Base-by-base conservation (phyloP, 2,888 invertebrate genomes). In the Brachylomia viminalis region DNA sequence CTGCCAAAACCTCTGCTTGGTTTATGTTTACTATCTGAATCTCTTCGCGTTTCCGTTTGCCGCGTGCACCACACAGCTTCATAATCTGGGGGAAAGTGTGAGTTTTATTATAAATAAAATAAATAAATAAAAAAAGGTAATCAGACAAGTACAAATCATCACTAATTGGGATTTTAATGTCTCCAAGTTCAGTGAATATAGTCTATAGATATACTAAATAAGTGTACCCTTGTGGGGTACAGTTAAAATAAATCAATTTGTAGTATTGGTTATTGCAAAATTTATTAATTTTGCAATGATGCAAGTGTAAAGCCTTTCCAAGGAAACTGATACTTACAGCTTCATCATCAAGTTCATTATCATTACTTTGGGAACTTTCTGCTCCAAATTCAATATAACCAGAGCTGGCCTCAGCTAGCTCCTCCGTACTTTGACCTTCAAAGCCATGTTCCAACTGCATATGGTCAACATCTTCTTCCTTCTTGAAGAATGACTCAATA, bases 21-120 rank as follows among this genome's bases (percentile, higher is more conserved):
- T 98, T 98, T 2, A 99, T 98, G 90, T 99, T 98, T 27, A 99
- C 98, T 73, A 99, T 97, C 89, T 98, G 97, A 69, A 98, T 97
- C 72, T 97, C 97, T 87, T 97, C 97, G 52, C 97, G 96, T 79
- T 97, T 97, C 3, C 97, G 97, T 87, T 98, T 97, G 2, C 97
- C 97, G 49, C 97, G 96, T 33, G 97, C 93, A 0, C 98, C 98
- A 83, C 98, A 97, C 20, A 98, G 93, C 80, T 98, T 97, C 85
- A 97, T 96, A 84, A 98, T 97, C 97, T 97, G 42, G 2, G 10
- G 7, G 10, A 3, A 59, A 47, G 52, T 1, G 6, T 17, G 10
- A 42, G 20, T n/a, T n/a, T n/a, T n/a, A n/a, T n/a, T n/a, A n/a
- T n/a, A n/a, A n/a, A n/a, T n/a, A n/a, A n/a, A n/a, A n/a, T n/a